These are phyloP conservation scores for Tipula vernalis DNA, from an alignment of 2,888 invertebrate species.

Conservation along the genomic window DNA sequence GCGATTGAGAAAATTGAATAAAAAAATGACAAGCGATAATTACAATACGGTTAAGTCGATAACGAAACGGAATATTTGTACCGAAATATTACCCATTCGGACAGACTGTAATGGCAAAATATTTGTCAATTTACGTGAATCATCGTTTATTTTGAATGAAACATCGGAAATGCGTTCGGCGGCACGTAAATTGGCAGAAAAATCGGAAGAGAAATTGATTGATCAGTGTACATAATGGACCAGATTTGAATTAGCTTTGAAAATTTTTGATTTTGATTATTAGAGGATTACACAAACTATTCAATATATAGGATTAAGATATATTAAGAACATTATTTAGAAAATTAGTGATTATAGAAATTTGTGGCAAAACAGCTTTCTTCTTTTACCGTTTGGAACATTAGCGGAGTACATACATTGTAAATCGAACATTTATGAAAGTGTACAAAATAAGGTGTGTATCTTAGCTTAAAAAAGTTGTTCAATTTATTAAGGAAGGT, in stretches of 20 bases:
- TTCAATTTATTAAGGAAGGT: too few relatives aligned
- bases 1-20: slow-evolving; percentile 45
- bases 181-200: background rate
- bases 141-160: slow-evolving; percentile 34
- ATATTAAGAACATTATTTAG: background rate
- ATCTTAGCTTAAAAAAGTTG: background rate
- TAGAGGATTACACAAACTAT: background rate
- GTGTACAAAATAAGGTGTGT: background rate
- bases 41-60: background rate
- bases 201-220: background rate
- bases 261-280: background rate
- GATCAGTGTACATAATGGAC: background rate
- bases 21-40: background rate
- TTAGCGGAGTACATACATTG: background rate
- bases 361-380: background rate
- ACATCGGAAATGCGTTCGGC: background rate
- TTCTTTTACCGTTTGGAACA: background rate
- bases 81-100: slow-evolving; percentile 35
- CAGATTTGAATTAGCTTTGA: background rate
- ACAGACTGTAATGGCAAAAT: slow-evolving; percentile 35
- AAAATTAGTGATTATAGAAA: background rate
- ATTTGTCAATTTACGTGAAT: slow-evolving; percentile 34
- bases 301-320: background rate
- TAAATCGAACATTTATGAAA: background rate
- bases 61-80: slow-evolving; percentile 32